Percentiles rank a stretch among this genome's conserved stretches.
These are phyloP conservation scores for Acipenser ruthenus DNA, from an alignment of 2,797 vertebrate genomes.

Conservation along the genomic window DNA sequence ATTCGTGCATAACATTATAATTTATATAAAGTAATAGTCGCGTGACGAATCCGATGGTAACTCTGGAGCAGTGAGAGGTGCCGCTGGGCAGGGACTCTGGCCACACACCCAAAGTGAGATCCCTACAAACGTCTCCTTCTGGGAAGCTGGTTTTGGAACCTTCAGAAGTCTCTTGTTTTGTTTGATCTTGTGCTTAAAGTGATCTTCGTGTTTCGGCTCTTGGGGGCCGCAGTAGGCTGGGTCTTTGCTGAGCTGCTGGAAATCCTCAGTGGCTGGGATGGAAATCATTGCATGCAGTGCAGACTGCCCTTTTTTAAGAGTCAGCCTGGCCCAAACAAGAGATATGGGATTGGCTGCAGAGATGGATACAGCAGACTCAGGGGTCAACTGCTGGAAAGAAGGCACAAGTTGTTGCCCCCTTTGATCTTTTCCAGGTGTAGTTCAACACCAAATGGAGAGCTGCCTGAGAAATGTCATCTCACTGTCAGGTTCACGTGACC, in stretches of 20 bases:
- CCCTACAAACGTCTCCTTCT: background rate
- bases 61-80: constrained; percentile 73
- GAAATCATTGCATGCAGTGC: constrained; percentile 75
- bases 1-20: no score
- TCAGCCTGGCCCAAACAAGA: constrained; percentile 78
- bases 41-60: constrained; percentile 79
- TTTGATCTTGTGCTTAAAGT: constrained; percentile 60
- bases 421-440: constrained; percentile 47
- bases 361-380: constrained; percentile 36
- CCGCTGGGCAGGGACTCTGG: constrained; percentile 66
- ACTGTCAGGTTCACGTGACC: no score
- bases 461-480: constrained; percentile 47
- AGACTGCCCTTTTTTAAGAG: constrained; percentile 68
- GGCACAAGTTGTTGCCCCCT: constrained; percentile 26
- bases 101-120: constrained; percentile 69
- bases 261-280: constrained; percentile 69
- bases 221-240: constrained; percentile 58
- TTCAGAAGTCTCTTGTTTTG: constrained; percentile 29
- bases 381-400: constrained; percentile 28
- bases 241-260: constrained; percentile 54
- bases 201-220: constrained; percentile 74
- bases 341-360: constrained; percentile 50
- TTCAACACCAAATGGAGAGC: constrained; percentile 73
- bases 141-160: background rate
- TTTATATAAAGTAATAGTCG: no score